Evolutionary conservation across 2,113 vertebrate species (phyloP).

Genomic region (Alouatta palliata): DNA sequence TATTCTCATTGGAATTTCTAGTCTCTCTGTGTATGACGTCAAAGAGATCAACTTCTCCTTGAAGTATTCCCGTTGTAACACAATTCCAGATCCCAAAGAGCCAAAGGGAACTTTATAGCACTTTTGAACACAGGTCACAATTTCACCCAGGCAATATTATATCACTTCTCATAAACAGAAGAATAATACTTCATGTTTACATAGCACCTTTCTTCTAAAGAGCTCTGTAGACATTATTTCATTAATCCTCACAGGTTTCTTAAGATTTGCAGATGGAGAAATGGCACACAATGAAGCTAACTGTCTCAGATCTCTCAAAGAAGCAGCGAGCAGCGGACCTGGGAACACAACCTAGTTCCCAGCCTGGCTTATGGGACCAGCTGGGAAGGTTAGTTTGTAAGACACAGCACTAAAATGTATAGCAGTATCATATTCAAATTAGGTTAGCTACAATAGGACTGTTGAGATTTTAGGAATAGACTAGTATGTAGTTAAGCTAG

Average conservation of each 20-base stretch:
- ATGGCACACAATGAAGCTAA: not conserved
- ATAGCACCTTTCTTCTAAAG: constrained; percentile 41
- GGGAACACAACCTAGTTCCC: not conserved
- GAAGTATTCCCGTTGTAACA: not conserved
- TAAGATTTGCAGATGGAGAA: not conserved
- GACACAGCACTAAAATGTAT: constrained; percentile 5
- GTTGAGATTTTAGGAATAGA: constrained; percentile 7
- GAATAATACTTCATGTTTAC: constrained; percentile 32
- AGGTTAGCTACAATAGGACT: not conserved
- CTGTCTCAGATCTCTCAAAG: not conserved
- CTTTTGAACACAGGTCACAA: not conserved
- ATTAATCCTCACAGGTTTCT: constrained; percentile 38
- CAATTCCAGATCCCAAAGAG: not conserved
- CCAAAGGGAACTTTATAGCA: not conserved
- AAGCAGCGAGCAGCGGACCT: not conserved
- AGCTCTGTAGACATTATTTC: constrained; percentile 32
- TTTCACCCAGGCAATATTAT: constrained; percentile 45
- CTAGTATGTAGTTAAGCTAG: not conserved
- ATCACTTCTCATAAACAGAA: constrained; percentile 56
- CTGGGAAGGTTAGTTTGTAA: not conserved
- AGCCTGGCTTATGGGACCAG: not conserved
- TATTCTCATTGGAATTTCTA: not conserved
- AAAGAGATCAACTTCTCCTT: constrained; percentile 6
- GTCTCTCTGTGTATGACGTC: not conserved
- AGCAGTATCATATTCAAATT: not conserved